phyloP scores from a whole-genome alignment of 2,113 vertebrate genomes.

The Caranx melampygus region DNA sequence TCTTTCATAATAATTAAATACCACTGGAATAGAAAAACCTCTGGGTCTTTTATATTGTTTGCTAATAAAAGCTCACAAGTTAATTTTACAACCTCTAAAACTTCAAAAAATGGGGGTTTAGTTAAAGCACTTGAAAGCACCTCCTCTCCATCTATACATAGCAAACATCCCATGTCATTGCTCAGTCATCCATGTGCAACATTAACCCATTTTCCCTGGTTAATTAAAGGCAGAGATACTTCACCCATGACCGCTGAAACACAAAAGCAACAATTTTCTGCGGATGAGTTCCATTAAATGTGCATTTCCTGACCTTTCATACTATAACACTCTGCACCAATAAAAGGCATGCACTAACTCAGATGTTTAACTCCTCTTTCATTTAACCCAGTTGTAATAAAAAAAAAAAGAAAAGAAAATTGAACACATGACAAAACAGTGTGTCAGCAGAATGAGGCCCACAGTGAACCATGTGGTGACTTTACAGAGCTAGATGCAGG shows the following conservation, averaged over 20 bases:
- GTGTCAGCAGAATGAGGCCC: not conserved
- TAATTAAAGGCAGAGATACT: constrained; percentile 61
- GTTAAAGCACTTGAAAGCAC: not conserved
- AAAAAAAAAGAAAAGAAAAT: constrained; percentile 7
- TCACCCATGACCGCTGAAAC: constrained; percentile 62
- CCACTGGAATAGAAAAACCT: not conserved
- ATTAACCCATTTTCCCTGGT: constrained; percentile 68
- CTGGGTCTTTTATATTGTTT: not conserved
- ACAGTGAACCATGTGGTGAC: not conserved
- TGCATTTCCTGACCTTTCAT: constrained; percentile 43
- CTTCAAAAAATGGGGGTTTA: not conserved
- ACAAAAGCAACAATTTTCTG: constrained; percentile 63
- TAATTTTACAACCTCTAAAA: not conserved
- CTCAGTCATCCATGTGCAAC: constrained; percentile 59
- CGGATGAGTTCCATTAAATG: constrained; percentile 38
- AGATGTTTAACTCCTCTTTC: not conserved
- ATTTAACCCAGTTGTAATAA: constrained; percentile 13
- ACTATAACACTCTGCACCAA: not conserved
- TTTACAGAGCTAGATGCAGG: not conserved
- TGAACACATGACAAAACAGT: constrained; percentile 19
- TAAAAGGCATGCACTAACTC: not conserved
- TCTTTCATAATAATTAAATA: not conserved
- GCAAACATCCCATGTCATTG: constrained; percentile 26
- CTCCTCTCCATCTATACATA: not conserved
- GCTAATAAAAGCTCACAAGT: not conserved